A percentile compares a stretch with the other conserved stretches of the same genome.
These are phyloP conservation scores for Argopecten irradians DNA, from an alignment of 1,140 invertebrate genomes.

Conservation along the genomic window DNA sequence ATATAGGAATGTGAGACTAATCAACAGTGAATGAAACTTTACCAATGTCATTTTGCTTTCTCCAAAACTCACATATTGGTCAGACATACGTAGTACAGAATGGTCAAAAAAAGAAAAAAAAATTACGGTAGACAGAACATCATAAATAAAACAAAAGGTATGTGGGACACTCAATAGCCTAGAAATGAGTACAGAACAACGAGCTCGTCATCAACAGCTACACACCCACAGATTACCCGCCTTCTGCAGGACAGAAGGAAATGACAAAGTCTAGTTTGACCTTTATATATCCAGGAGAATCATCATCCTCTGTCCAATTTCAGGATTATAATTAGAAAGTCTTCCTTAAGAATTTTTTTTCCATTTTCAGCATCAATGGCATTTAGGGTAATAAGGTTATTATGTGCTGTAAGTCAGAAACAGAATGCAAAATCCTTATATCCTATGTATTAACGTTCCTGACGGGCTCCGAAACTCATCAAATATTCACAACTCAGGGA, in stretches of 20 bases:
- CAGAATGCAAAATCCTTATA: neutral
- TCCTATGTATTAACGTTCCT: neutral
- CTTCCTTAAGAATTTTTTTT: neutral
- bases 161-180: neutral
- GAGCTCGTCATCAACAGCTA: neutral
- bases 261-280: neutral
- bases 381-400: conserved; percentile 17
- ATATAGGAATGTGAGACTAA: too few relatives aligned
- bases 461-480: neutral
- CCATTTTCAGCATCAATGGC: neutral
- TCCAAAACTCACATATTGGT: too few relatives aligned
- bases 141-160: neutral
- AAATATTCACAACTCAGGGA: neutral
- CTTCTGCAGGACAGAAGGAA: neutral
- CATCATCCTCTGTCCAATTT: neutral
- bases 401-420: neutral
- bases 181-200: neutral
- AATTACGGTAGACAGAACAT: neutral
- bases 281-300: neutral
- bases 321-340: neutral
- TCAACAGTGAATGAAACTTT: too few relatives aligned
- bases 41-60: too few relatives aligned
- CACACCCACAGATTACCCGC: neutral
- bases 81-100: too few relatives aligned
- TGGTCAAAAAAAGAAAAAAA: too few relatives aligned